These are phyloP conservation scores for Philopedon plagiatum DNA, from an alignment of 2,888 invertebrate genomes.

Conservation along the genomic window DNA sequence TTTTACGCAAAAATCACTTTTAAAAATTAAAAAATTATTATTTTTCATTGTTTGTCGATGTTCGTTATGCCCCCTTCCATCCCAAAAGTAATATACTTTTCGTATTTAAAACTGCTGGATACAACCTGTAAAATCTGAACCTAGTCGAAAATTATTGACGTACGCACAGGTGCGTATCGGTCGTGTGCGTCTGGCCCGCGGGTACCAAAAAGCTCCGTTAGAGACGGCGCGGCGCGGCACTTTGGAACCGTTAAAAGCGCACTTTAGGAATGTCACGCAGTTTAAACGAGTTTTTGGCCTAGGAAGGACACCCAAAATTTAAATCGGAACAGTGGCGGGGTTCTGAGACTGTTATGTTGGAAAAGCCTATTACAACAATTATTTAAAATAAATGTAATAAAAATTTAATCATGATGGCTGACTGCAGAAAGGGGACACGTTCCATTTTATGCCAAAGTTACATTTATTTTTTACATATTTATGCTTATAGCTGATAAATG, in stretches of 20 bases:
- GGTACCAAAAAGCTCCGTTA: slow-evolving; percentile 45
- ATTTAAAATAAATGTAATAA: no score
- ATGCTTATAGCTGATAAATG: no score
- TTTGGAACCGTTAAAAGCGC: slow-evolving; percentile 44
- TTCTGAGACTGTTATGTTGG: not conserved
- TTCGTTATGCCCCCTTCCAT: no score
- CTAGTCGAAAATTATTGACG: not conserved
- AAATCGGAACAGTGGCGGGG: slow-evolving; percentile 34
- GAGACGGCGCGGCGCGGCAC: slow-evolving; percentile 21
- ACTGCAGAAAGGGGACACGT: no score
- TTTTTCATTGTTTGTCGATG: no score
- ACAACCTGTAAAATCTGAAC: slow-evolving; percentile 6
- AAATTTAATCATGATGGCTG: no score
- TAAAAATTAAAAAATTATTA: no score
- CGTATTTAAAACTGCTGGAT: not conserved
- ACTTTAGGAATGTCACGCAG: slow-evolving; percentile 47
- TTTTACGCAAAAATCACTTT: no score
- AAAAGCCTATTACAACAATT: no score
- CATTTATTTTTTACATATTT: no score
- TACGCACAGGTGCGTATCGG: slow-evolving; percentile 32
- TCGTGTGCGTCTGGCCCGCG: slow-evolving; percentile 28
- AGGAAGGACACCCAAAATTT: slow-evolving; percentile 47
- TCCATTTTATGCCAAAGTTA: no score
- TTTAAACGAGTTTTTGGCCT: slow-evolving; percentile 47
- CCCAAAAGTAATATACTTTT: no score